Percentiles rank a stretch among this genome's conserved stretches.
Evolutionary conservation across 2,113 vertebrate species (phyloP).

Genomic region (Anoplopoma fimbria): DNA sequence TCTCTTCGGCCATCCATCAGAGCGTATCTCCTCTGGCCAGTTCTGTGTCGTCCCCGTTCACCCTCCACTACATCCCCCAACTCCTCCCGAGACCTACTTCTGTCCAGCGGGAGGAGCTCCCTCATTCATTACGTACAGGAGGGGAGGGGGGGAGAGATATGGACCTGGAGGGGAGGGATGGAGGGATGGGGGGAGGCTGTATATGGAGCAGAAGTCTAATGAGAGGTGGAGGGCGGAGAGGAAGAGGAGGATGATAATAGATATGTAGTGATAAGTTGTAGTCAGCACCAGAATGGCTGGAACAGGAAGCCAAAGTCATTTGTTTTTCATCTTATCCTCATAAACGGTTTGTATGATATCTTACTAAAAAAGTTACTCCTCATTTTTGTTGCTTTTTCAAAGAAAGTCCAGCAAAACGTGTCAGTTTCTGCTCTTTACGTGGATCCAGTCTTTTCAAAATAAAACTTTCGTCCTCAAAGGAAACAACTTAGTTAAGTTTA

Average conservation of each 20-base stretch:
- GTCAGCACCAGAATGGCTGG: neutral
- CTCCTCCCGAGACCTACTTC: conserved; percentile 78
- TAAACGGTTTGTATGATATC: too few species aligned
- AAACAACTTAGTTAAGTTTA: neutral
- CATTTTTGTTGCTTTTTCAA: too few species aligned
- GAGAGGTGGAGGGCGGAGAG: conserved; percentile 28
- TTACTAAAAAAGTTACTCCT: too few species aligned
- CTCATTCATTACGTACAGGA: conserved; percentile 75
- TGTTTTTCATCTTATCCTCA: neutral
- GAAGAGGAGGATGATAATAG: neutral
- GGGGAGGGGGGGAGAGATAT: neutral
- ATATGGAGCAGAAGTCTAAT: conserved; percentile 46
- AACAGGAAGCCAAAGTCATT: neutral
- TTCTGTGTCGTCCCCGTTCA: conserved; percentile 53
- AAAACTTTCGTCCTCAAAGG: neutral
- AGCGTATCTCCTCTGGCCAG: conserved; percentile 72
- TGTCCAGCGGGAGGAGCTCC: conserved; percentile 72
- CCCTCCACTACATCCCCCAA: conserved; percentile 56
- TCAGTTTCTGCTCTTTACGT: too few species aligned
- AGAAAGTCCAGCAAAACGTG: too few species aligned
- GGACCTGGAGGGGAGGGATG: conserved; percentile 3
- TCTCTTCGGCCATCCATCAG: conserved; percentile 67
- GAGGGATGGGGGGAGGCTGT: conserved; percentile 23
- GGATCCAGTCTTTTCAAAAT: too few species aligned
- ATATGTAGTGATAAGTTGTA: neutral